A percentile compares a stretch with the other conserved stretches of the same genome.
Evolutionary conservation across 1,140 invertebrate genomes (phyloP).

Genomic region (Vanessa atalanta): DNA sequence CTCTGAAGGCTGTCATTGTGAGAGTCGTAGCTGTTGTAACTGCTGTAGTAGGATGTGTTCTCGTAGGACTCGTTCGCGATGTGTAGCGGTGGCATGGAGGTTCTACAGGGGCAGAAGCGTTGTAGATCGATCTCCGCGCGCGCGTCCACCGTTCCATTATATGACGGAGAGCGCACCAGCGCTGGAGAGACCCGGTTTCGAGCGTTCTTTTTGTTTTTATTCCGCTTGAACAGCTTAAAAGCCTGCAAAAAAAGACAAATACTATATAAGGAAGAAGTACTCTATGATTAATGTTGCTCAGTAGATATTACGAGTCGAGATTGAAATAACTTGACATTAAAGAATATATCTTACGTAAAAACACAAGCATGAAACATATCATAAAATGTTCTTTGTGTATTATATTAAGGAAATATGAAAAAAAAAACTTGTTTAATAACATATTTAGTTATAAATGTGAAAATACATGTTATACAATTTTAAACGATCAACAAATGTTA

Average conservation of each 20-base stretch:
- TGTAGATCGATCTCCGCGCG: slow-evolving; percentile 65
- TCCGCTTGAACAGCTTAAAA: slow-evolving; percentile 73
- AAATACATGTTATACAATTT: too few species aligned
- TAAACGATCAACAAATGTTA: too few species aligned
- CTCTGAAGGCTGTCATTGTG: slow-evolving; percentile 33
- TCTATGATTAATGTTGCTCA: too few species aligned
- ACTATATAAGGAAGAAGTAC: not conserved
- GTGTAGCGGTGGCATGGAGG: slow-evolving; percentile 52
- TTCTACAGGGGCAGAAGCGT: slow-evolving; percentile 62
- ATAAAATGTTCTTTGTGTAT: too few species aligned
- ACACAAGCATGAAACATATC: too few species aligned
- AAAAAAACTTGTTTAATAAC: too few species aligned
- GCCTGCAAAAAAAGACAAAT: slow-evolving; percentile 57
- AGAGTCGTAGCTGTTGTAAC: slow-evolving; percentile 50
- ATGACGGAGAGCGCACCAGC: slow-evolving; percentile 59
- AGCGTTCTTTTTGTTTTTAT: slow-evolving; percentile 53
- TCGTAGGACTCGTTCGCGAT: slow-evolving; percentile 53
- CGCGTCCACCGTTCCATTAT: slow-evolving; percentile 68
- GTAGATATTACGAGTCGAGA: too few species aligned
- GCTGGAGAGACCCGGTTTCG: slow-evolving; percentile 66
- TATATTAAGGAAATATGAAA: too few species aligned
- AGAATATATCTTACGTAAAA: too few species aligned
- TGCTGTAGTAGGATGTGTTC: slow-evolving; percentile 54
- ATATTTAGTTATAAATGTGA: too few species aligned
- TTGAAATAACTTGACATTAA: too few species aligned